Evolutionary conservation across 2,797 vertebrate genomes (phyloP).

Genomic region (Spinibarbus caldwelli): DNA sequence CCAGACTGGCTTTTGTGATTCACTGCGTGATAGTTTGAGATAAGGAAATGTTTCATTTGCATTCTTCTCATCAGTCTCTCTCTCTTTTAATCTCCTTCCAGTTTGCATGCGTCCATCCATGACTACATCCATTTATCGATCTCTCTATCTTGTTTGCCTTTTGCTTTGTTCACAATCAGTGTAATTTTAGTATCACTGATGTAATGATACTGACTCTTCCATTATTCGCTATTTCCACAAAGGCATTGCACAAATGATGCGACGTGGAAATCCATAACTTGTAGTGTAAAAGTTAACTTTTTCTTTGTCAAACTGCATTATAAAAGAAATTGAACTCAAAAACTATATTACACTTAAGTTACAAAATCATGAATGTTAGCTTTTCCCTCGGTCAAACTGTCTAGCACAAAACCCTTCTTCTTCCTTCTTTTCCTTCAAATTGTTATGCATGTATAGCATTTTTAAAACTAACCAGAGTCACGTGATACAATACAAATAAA

Average conservation of each 20-base stretch:
- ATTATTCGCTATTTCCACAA: not conserved
- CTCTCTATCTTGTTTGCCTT: not conserved
- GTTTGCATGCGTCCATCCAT: not conserved
- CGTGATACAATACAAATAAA: not conserved
- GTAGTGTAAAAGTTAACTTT: not conserved
- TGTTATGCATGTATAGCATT: not conserved
- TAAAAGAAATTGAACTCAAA: not conserved
- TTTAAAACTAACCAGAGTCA: not conserved
- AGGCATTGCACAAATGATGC: not conserved
- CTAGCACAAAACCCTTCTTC: not conserved
- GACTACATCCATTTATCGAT: not conserved
- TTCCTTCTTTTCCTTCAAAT: not conserved
- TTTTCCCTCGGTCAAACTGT: not conserved
- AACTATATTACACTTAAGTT: not conserved
- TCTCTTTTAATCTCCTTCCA: not conserved
- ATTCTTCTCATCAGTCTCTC: not conserved
- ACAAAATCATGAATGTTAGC: not conserved
- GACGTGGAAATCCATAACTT: not conserved
- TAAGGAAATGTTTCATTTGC: not conserved
- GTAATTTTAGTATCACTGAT: not conserved
- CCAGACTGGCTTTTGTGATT: not conserved
- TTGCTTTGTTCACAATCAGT: not conserved
- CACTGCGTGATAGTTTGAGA: not conserved
- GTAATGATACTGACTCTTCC: not conserved
- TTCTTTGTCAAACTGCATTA: not conserved